Conservation (phyloP, 2,888 invertebrate genomes). For the Sminthurinus aureus region DNA sequence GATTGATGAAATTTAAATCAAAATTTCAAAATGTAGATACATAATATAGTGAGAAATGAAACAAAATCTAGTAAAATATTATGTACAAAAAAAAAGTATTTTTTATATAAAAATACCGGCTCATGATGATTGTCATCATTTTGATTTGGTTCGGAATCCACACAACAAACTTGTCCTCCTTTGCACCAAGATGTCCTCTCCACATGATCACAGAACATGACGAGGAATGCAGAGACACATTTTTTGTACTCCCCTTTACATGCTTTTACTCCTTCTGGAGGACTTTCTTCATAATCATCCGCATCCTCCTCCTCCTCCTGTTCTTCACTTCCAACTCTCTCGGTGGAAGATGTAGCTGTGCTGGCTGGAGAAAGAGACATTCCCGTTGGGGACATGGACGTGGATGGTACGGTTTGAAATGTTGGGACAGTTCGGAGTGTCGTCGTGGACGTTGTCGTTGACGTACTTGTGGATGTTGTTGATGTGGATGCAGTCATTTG, state of each 20-base stretch:
- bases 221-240: slow-evolving; percentile 82
- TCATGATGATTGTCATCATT: slow-evolving; percentile 23
- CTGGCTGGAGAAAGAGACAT: slow-evolving; percentile 23
- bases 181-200: slow-evolving; percentile 78
- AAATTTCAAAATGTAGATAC: no score
- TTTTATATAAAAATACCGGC: no score
- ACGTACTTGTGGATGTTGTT: slow-evolving; percentile 8
- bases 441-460: slow-evolving; percentile 29
- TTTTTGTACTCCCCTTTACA: slow-evolving; percentile 74
- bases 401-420: background rate
- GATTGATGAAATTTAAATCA: background rate
- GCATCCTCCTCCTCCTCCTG: slow-evolving; percentile 27
- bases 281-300: slow-evolving; percentile 26
- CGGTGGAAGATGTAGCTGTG: slow-evolving; percentile 25
- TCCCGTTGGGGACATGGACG: background rate
- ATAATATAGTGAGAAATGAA: no score
- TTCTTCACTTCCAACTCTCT: background rate
- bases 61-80: no score
- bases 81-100: background rate
- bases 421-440: slow-evolving; percentile 7
- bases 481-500: slow-evolving; percentile 24
- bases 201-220: slow-evolving; percentile 84
- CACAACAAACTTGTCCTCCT: slow-evolving; percentile 31
- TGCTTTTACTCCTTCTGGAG: slow-evolving; percentile 24
- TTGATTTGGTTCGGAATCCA: slow-evolving; percentile 11